Conservation (phyloP, 1,140 invertebrate genomes). For the Drosophila subobscura region DNA sequence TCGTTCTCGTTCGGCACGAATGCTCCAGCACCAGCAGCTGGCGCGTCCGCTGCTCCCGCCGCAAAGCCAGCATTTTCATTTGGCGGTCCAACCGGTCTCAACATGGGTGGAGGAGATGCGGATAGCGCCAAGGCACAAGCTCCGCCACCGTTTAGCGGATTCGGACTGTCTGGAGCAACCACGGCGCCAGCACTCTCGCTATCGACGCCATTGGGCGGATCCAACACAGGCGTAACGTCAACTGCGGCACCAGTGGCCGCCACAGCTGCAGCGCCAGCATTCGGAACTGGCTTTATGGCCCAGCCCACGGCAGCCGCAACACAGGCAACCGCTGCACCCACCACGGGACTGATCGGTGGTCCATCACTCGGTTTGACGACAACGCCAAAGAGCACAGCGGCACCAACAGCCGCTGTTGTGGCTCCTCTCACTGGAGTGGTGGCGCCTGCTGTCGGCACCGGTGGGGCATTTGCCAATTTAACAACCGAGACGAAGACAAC, state of each 20-base stretch:
- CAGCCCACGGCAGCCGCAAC: conserved; percentile 23
- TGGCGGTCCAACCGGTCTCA: conserved; percentile 31
- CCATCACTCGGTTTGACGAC: conserved; percentile 27
- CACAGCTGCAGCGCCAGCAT: conserved; percentile 31
- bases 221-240: conserved; percentile 14
- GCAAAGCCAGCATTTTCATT: conserved; percentile 60
- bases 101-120: conserved; percentile 58
- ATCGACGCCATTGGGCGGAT: background rate
- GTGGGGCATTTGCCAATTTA: conserved; percentile 60
- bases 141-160: conserved; percentile 55
- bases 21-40: conserved; percentile 28
- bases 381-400: conserved; percentile 32
- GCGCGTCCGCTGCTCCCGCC: conserved; percentile 38
- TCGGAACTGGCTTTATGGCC: conserved; percentile 45
- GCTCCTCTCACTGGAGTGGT: conserved; percentile 30
- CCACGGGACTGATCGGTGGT: conserved; percentile 4
- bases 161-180: conserved; percentile 32
- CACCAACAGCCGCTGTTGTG: conserved; percentile 35
- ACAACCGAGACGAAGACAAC: conserved; percentile 70
- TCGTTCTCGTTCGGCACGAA: conserved; percentile 55
- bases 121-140: conserved; percentile 43
- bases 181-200: conserved; percentile 18
- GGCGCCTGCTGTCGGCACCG: conserved; percentile 29
- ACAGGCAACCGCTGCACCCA: conserved; percentile 26
- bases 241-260: conserved; percentile 24